These are phyloP conservation scores for Steinernema feltiae DNA, from an alignment of 1,140 invertebrate genomes.

Conservation along the genomic window DNA sequence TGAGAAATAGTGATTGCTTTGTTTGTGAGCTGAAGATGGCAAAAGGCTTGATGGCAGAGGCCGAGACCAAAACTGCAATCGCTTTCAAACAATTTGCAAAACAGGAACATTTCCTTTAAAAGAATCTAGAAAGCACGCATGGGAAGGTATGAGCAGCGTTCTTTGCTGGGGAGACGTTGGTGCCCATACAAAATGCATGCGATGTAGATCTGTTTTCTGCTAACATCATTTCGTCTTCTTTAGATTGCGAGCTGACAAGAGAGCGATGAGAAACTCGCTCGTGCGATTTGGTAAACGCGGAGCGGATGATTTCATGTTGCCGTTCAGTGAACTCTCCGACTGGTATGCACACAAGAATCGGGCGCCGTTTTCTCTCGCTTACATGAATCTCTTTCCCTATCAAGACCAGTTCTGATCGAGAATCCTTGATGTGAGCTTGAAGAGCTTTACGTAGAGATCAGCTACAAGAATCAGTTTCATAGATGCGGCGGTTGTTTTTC, in stretches of 20 bases:
- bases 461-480: too few relatives aligned
- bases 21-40: too few relatives aligned
- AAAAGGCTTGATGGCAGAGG: too few relatives aligned
- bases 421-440: too few relatives aligned
- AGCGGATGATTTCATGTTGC: not conserved
- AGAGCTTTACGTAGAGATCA: too few relatives aligned
- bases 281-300: constrained; percentile 37
- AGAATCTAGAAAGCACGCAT: not conserved
- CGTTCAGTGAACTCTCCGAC: not conserved
- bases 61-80: not conserved
- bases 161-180: not conserved
- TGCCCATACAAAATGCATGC: not conserved
- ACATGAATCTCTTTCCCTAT: not conserved
- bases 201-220: not conserved
- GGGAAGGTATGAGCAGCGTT: not conserved
- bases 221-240: not conserved
- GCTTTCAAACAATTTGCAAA: not conserved
- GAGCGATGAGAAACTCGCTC: constrained; percentile 37
- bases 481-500: too few relatives aligned
- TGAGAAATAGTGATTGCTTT: too few relatives aligned
- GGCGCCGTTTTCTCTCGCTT: not conserved
- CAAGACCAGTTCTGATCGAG: not conserved
- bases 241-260: constrained; percentile 35
- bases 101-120: not conserved
- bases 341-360: not conserved